Conservation (phyloP, 2,113 vertebrate species). For the Thermophis baileyi region DNA sequence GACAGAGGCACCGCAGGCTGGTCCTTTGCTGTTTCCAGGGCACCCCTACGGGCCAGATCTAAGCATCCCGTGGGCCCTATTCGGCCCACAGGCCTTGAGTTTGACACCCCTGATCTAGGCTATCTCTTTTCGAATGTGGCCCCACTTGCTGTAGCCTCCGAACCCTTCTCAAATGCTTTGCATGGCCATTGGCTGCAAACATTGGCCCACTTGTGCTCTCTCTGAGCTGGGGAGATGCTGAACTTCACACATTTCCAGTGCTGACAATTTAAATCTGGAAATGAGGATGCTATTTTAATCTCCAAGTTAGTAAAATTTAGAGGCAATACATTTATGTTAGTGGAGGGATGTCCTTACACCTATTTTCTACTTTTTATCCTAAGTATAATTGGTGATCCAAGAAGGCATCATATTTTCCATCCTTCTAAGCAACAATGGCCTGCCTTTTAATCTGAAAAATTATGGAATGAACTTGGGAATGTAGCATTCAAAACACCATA, state of each 20-base stretch:
- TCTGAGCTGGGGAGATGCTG: not conserved
- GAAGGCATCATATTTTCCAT: not conserved
- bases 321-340: not conserved
- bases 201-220: not conserved
- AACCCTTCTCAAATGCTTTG: not conserved
- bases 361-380: not conserved
- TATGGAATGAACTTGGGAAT: not conserved
- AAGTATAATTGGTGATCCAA: not conserved
- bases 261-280: not conserved
- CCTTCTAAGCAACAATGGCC: not conserved
- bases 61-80: too few relatives aligned
- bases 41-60: too few relatives aligned
- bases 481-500: too few relatives aligned
- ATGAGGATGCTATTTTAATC: not conserved
- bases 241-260: not conserved
- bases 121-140: not conserved
- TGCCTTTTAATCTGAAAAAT: not conserved
- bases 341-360: not conserved
- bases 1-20: too few relatives aligned
- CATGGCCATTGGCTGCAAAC: not conserved
- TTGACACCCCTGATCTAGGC: not conserved
- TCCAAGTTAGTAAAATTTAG: not conserved
- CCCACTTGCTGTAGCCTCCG: not conserved
- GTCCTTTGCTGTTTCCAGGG: too few relatives aligned
- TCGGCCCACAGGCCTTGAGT: too few relatives aligned